phyloP scores from a whole-genome alignment of 1,140 invertebrate species.

The Aphaenogaster ashmeadi region DNA sequence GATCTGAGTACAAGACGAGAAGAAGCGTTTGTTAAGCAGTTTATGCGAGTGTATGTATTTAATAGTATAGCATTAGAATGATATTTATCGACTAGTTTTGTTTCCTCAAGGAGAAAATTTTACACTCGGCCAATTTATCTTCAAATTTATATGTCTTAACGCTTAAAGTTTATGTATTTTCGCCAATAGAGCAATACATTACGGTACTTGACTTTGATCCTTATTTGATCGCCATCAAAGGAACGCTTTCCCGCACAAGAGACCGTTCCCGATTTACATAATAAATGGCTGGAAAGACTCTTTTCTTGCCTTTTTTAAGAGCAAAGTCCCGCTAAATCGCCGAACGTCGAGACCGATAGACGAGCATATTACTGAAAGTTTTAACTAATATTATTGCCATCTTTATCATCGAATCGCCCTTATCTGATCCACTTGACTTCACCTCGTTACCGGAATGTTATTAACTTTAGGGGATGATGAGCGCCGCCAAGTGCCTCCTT shows the following conservation, averaged over 20 bases:
- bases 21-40: not conserved
- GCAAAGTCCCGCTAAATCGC: constrained; percentile 34
- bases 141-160: not conserved
- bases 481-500: constrained; percentile 46
- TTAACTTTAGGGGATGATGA: constrained; percentile 56
- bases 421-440: constrained; percentile 49
- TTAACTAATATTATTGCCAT: constrained; percentile 59
- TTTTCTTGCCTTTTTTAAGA: not conserved
- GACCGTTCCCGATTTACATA: constrained; percentile 47
- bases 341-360: constrained; percentile 29
- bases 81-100: not conserved
- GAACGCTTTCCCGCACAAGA: not conserved
- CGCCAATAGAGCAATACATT: constrained; percentile 26
- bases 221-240: constrained; percentile 33
- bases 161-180: constrained; percentile 26
- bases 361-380: constrained; percentile 40
- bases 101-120: not conserved
- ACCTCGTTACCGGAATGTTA: constrained; percentile 57
- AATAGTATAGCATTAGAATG: not conserved
- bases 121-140: not conserved
- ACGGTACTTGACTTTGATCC: constrained; percentile 33
- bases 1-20: constrained; percentile 20
- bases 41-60: not conserved
- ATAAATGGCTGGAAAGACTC: constrained; percentile 25
- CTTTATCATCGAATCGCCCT: constrained; percentile 57